Conservation (phyloP, 2,113 vertebrate species). For the Cinclus mexicanus region DNA sequence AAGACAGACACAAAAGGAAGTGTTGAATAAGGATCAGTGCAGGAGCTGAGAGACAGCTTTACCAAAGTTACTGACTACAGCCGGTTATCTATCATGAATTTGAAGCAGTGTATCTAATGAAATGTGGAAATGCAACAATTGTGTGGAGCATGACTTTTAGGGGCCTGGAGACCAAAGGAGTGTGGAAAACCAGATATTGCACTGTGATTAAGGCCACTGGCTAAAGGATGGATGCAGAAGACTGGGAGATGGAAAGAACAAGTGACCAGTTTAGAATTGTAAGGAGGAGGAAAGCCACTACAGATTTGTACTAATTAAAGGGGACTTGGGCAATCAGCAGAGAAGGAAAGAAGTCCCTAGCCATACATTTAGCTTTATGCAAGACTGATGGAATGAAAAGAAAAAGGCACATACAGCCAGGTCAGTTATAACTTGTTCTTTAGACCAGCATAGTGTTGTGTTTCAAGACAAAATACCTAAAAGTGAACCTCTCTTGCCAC, state of each 20-base stretch:
- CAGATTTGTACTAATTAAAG: not conserved
- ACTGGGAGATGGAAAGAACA: not conserved
- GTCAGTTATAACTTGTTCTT: not conserved
- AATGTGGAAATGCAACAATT: not conserved
- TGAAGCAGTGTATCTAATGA: not conserved
- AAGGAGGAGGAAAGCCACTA: not conserved
- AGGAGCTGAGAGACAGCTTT: not conserved
- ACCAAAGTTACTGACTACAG: not conserved
- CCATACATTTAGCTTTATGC: not conserved
- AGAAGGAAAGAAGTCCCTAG: not conserved
- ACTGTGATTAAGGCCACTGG: accelerated
- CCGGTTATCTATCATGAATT: not conserved
- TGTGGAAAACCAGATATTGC: not conserved
- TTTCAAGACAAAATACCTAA: not conserved
- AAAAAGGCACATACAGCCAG: not conserved
- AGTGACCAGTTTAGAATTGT: not conserved
- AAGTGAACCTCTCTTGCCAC: not conserved
- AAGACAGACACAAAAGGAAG: not conserved
- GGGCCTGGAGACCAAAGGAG: not conserved
- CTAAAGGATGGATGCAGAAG: not conserved
- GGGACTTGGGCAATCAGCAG: not conserved
- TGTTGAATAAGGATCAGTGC: not conserved
- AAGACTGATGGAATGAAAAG: not conserved
- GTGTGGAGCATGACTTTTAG: not conserved
- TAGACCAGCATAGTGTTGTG: not conserved